Evolutionary conservation across 2,888 invertebrate species (phyloP).

Genomic region (Papilio elwesi): DNA sequence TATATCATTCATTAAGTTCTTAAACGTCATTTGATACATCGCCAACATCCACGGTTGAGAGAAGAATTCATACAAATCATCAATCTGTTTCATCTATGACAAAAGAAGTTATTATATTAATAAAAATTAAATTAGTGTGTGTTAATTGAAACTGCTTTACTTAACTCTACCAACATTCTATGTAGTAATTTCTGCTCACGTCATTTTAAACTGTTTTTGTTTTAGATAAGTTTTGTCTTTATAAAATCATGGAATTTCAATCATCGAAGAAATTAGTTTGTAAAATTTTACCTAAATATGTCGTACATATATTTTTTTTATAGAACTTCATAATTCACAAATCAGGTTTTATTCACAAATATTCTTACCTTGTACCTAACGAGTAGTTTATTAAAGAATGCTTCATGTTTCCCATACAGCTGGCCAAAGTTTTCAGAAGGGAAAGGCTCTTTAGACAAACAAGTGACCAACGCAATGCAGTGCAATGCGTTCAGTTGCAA

Average conservation of each 20-base stretch:
- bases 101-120: background rate
- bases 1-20: constrained; percentile 67
- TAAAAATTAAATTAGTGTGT: background rate
- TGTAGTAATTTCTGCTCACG: no score
- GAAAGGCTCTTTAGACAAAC: constrained; percentile 83
- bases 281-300: no score
- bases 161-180: background rate
- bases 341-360: no score
- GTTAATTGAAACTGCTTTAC: background rate
- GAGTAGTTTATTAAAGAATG: constrained; percentile 87
- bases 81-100: constrained; percentile 81
- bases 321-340: no score
- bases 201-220: no score
- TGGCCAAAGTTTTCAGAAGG: constrained; percentile 83
- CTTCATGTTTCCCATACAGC: constrained; percentile 90
- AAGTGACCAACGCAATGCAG: constrained; percentile 84
- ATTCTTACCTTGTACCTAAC: constrained; percentile 81
- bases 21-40: constrained; percentile 86
- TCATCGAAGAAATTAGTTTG: no score
- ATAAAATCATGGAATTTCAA: no score
- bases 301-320: no score
- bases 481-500: constrained; percentile 84
- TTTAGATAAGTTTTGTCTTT: no score
- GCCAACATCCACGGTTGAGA: constrained; percentile 86
- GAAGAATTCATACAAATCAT: constrained; percentile 88